Evolutionary conservation across 2,797 vertebrate species (phyloP).

Genomic region (Diglossa cyanea): DNA sequence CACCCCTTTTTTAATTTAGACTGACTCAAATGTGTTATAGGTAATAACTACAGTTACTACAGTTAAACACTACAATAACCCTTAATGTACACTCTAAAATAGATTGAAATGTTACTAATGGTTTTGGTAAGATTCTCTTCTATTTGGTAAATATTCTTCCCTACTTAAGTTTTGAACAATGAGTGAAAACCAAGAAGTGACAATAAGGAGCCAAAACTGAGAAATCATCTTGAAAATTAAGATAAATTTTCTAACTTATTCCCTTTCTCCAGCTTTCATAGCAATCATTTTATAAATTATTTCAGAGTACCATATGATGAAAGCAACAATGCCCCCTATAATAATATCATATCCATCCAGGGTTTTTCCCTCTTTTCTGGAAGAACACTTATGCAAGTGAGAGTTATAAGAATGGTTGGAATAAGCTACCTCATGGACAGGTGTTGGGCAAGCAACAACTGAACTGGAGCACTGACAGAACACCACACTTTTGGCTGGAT

Average conservation of each 20-base stretch:
- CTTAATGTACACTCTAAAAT: not conserved
- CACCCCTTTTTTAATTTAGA: not conserved
- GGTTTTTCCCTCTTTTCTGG: not conserved
- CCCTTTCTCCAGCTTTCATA: not conserved
- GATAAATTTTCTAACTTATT: not conserved
- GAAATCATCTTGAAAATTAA: not conserved
- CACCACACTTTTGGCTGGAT: not conserved
- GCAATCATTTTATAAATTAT: not conserved
- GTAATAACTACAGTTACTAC: not conserved
- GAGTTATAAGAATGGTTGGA: not conserved
- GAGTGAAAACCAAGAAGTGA: not conserved
- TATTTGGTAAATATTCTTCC: not conserved
- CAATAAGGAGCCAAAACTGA: not conserved
- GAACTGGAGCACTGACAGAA: not conserved
- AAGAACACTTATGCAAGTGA: not conserved
- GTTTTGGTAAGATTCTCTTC: not conserved
- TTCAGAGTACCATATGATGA: not conserved
- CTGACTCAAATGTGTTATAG: not conserved
- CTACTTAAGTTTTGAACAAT: not conserved
- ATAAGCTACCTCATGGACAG: slow-evolving; percentile 34
- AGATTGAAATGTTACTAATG: not conserved
- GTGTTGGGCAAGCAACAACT: slow-evolving; percentile 4
- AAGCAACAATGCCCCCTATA: not conserved
- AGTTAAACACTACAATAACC: not conserved
- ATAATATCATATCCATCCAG: not conserved